Evolutionary conservation across 1,140 invertebrate species (phyloP).

Genomic region (Atopsyche davidsoni): DNA sequence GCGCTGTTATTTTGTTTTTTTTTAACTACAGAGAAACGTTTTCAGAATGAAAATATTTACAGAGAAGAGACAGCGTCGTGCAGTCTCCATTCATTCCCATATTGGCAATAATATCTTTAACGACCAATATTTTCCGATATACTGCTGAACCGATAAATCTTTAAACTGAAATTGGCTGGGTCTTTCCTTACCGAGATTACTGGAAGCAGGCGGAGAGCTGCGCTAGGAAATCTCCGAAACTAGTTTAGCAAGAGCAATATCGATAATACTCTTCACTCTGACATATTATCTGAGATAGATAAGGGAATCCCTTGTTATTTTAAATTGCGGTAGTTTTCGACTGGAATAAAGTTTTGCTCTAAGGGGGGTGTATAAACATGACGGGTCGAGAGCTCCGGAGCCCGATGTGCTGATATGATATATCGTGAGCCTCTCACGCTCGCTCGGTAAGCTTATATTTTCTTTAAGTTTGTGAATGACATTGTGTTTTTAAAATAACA

Average conservation of each 20-base stretch:
- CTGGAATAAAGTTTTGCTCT: constrained; percentile 22
- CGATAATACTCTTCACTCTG: constrained; percentile 29
- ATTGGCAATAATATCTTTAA: constrained; percentile 26
- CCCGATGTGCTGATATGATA: constrained; percentile 9
- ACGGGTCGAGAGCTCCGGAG: background rate
- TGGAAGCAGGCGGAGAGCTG: no score
- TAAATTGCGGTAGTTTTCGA: constrained; percentile 26
- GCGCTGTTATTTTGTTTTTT: no score
- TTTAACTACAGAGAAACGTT: no score
- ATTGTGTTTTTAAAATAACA: no score
- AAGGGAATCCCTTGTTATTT: constrained; percentile 30
- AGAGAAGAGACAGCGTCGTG: no score
- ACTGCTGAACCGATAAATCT: constrained; percentile 26
- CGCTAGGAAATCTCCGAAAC: constrained; percentile 18
- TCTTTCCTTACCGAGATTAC: constrained; percentile 22
- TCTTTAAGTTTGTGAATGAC: no score
- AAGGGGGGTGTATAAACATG: background rate
- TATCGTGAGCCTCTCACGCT: constrained; percentile 5
- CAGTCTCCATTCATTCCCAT: constrained; percentile 15
- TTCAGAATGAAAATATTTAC: no score
- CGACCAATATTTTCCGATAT: constrained; percentile 29
- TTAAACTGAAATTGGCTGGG: constrained; percentile 22
- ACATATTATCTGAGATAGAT: constrained; percentile 29
- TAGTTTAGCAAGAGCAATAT: constrained; percentile 28
- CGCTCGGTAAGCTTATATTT: background rate